Conservation (phyloP, 2,888 invertebrate species). For the Epirrita christyi region DNA sequence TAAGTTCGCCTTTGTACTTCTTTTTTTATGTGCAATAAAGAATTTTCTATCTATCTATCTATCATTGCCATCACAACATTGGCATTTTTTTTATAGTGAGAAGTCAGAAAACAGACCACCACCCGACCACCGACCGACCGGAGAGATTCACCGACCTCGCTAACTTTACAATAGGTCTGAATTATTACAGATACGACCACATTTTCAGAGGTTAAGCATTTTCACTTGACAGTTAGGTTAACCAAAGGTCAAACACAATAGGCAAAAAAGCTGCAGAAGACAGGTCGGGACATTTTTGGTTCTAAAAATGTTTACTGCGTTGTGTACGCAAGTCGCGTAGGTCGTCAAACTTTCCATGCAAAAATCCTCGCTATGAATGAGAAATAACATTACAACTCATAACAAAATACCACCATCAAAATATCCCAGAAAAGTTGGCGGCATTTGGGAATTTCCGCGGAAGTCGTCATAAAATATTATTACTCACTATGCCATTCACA, state of each 20-base stretch:
- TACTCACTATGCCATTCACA: constrained; percentile 13
- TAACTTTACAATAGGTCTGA: too few relatives aligned
- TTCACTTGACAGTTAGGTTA: neutral
- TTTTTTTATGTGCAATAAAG: too few relatives aligned
- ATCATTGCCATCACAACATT: too few relatives aligned
- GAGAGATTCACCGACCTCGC: too few relatives aligned
- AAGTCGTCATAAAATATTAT: constrained; percentile 23
- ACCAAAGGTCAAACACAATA: constrained; percentile 5
- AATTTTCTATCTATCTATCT: too few relatives aligned
- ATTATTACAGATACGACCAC: neutral
- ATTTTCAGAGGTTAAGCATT: neutral
- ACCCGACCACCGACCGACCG: too few relatives aligned
- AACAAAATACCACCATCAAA: constrained; percentile 9
- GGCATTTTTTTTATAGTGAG: too few relatives aligned
- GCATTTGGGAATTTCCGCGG: constrained; percentile 17
- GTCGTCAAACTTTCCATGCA: constrained; percentile 2
- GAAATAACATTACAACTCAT: constrained; percentile 13
- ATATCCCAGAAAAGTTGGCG: constrained; percentile 10
- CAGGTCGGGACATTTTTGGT: constrained; percentile 5
- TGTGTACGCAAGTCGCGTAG: neutral
- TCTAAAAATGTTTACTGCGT: constrained; percentile 1
- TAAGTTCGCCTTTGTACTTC: too few relatives aligned
- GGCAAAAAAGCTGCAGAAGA: constrained; percentile 18
- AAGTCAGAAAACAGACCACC: too few relatives aligned
- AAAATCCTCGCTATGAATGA: constrained; percentile 8